These are phyloP conservation scores for Crematogaster levior DNA, from an alignment of 2,888 invertebrate species.

Conservation along the genomic window DNA sequence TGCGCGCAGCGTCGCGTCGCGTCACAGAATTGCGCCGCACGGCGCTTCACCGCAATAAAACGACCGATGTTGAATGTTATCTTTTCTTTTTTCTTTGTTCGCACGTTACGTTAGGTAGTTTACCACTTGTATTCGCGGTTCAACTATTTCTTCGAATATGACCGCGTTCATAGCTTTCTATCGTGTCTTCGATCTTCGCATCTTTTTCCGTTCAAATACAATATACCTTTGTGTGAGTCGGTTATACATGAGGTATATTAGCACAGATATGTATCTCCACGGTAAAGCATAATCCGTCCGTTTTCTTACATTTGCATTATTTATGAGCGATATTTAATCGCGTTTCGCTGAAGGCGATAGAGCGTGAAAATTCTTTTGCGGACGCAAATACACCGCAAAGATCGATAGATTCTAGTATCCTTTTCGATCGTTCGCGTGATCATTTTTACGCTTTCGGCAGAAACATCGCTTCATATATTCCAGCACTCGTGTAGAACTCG, in stretches of 20 bases:
- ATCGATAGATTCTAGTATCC: background rate
- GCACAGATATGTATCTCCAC: conserved; percentile 17
- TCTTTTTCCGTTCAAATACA: background rate
- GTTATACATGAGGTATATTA: background rate
- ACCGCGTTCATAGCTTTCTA: background rate
- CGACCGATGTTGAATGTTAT: conserved; percentile 16
- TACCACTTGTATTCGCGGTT: background rate
- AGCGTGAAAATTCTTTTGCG: conserved; percentile 23
- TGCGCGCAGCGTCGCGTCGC: conserved; percentile 56
- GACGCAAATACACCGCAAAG: background rate
- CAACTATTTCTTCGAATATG: conserved; percentile 3
- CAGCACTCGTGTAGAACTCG: background rate
- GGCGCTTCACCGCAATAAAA: conserved; percentile 4
- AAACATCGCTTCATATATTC: background rate
- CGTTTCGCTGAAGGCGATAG: conserved; percentile 16
- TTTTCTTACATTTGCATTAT: conserved; percentile 33
- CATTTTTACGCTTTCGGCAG: background rate
- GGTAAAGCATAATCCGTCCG: background rate
- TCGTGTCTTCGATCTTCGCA: background rate
- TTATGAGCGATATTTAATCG: conserved; percentile 44
- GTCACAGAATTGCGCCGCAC: conserved; percentile 54
- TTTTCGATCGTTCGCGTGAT: background rate
- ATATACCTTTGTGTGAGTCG: background rate
- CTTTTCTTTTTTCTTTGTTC: conserved; percentile 29
- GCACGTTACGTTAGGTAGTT: conserved; percentile 12